Evolutionary conservation across 2,888 invertebrate genomes (phyloP).

Genomic region (Caenorhabditis sulstoni): DNA sequence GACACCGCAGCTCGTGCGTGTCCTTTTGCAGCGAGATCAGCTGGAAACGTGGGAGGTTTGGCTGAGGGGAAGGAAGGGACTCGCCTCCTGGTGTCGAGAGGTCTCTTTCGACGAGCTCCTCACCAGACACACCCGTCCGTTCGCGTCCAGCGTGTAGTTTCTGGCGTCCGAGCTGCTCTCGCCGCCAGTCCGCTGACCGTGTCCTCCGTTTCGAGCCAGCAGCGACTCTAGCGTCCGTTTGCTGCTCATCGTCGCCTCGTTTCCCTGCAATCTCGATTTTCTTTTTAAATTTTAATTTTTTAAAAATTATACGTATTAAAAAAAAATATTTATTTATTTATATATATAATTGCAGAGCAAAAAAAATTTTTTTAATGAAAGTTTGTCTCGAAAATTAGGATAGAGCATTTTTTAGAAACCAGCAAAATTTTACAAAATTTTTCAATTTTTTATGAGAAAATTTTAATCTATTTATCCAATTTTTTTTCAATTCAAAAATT

Average conservation of each 20-base stretch:
- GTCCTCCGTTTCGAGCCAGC: conserved; percentile 53
- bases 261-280: too few species aligned
- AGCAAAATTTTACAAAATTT: too few species aligned
- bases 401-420: too few species aligned
- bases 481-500: too few species aligned
- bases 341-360: too few species aligned
- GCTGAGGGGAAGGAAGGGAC: neutral
- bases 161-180: conserved; percentile 27
- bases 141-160: conserved; percentile 53
- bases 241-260: conserved; percentile 44
- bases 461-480: too few species aligned
- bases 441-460: too few species aligned
- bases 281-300: too few species aligned
- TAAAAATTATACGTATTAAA: too few species aligned
- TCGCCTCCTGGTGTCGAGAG: conserved; percentile 40
- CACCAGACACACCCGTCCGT: conserved; percentile 55
- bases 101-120: conserved; percentile 30
- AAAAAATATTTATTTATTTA: too few species aligned
- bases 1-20: conserved; percentile 46
- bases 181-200: conserved; percentile 23
- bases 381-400: too few species aligned
- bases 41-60: conserved; percentile 10
- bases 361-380: too few species aligned
- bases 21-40: conserved; percentile 38
- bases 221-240: conserved; percentile 50